Percentiles rank a stretch among this genome's conserved stretches.
Evolutionary conservation across 2,113 vertebrate genomes (phyloP).

Genomic region (Gambusia holbrooki): DNA sequence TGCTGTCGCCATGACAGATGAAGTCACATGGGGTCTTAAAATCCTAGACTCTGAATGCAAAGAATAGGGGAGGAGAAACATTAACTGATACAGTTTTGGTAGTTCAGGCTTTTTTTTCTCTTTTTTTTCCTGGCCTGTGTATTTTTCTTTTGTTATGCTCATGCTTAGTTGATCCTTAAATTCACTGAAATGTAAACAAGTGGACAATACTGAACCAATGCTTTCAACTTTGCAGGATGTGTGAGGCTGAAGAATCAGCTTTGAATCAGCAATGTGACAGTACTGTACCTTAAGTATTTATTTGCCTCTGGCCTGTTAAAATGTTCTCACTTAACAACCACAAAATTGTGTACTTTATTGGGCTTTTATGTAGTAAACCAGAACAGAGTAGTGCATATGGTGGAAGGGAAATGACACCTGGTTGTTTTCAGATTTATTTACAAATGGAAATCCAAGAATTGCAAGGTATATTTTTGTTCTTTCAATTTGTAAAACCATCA

Average conservation of each 20-base stretch:
- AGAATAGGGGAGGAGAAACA: background rate
- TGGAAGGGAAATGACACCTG: background rate
- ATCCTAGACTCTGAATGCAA: background rate
- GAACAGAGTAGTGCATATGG: background rate
- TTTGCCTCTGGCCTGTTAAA: background rate
- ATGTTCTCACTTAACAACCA: background rate
- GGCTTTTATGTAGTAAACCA: background rate
- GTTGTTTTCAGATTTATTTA: no score
- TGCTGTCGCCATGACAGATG: conserved; percentile 6
- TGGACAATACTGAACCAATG: background rate
- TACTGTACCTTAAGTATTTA: background rate
- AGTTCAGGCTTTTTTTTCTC: conserved; percentile 4
- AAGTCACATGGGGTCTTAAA: conserved; percentile 18
- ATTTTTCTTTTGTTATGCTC: conserved; percentile 44
- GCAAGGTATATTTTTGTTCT: no score
- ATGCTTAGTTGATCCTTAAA: conserved; percentile 34
- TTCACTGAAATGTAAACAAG: conserved; percentile 17
- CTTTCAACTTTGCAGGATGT: no score
- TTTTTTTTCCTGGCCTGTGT: conserved; percentile 20
- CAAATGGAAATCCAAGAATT: no score
- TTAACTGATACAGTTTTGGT: no score
- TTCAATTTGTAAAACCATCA: no score
- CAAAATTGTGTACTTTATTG: background rate
- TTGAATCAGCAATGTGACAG: no score
- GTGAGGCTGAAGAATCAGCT: no score